Percentiles rank a stretch among this genome's conserved stretches.
These are phyloP conservation scores for Iguana delicatissima DNA, from an alignment of 2,797 vertebrate genomes.

Conservation along the genomic window DNA sequence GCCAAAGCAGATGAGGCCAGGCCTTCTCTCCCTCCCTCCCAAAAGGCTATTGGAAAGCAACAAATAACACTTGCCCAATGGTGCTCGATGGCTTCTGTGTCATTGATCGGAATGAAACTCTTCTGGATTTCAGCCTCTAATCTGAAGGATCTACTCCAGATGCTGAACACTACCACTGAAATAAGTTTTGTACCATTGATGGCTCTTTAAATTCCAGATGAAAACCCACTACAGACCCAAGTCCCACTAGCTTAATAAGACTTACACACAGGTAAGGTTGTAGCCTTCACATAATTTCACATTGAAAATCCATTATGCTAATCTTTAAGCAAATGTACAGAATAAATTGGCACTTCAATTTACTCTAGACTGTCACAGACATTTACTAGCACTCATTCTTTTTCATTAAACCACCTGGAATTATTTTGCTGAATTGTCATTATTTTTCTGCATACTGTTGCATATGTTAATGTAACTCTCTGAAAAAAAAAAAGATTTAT, in stretches of 20 bases:
- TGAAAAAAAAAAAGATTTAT: slow-evolving; percentile 3
- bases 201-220: background rate
- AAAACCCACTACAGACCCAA: background rate
- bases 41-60: too few relatives aligned
- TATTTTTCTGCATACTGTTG: background rate
- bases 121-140: too few relatives aligned
- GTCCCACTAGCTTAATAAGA: too few relatives aligned
- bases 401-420: slow-evolving; percentile 28
- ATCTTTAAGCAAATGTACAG: slow-evolving; percentile 47
- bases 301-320: slow-evolving; percentile 57
- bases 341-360: slow-evolving; percentile 39
- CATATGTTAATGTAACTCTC: background rate
- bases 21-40: too few relatives aligned
- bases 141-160: too few relatives aligned
- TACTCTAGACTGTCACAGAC: background rate
- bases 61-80: too few relatives aligned
- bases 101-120: too few relatives aligned
- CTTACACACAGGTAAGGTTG: background rate
- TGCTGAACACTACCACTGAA: too few relatives aligned
- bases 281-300: slow-evolving; percentile 54
- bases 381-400: slow-evolving; percentile 10
- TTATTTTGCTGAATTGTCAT: slow-evolving; percentile 26
- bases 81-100: too few relatives aligned
- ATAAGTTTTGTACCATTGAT: background rate
- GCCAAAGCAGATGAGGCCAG: too few relatives aligned